Percentiles rank a stretch among this genome's conserved stretches.
Conservation (phyloP, 2,797 vertebrate species). For the Heteromormyrus szaboi region DNA sequence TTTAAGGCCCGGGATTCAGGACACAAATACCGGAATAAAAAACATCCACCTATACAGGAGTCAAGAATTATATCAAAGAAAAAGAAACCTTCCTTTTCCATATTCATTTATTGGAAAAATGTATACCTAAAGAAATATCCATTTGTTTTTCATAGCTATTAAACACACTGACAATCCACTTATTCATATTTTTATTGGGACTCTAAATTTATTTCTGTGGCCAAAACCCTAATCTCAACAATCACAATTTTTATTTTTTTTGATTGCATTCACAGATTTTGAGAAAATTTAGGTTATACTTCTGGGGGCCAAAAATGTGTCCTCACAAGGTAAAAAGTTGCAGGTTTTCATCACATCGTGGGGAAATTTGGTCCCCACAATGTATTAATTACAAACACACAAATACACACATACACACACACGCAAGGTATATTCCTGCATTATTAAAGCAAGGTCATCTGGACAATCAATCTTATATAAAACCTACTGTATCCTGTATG, state of each 20-base stretch:
- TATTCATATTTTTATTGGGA: neutral
- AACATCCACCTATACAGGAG: neutral
- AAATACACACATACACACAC: neutral
- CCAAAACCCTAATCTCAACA: neutral
- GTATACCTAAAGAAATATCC: neutral
- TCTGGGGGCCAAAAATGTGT: neutral
- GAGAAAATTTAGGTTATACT: neutral
- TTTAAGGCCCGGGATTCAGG: neutral
- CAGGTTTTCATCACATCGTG: neutral
- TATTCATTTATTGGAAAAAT: neutral
- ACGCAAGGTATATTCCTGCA: neutral
- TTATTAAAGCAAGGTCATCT: neutral
- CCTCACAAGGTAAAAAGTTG: neutral
- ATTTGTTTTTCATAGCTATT: neutral
- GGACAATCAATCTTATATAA: neutral
- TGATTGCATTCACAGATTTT: neutral
- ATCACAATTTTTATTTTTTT: neutral
- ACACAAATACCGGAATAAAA: neutral
- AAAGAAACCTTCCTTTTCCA: neutral
- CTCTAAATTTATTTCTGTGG: neutral
- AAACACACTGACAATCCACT: neutral
- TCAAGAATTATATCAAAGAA: neutral
- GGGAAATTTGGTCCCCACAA: neutral
- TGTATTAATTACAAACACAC: neutral
- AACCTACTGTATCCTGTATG: neutral